Evolutionary conservation across 2,797 vertebrate species (phyloP).

Genomic region (Oophaga sylvatica): DNA sequence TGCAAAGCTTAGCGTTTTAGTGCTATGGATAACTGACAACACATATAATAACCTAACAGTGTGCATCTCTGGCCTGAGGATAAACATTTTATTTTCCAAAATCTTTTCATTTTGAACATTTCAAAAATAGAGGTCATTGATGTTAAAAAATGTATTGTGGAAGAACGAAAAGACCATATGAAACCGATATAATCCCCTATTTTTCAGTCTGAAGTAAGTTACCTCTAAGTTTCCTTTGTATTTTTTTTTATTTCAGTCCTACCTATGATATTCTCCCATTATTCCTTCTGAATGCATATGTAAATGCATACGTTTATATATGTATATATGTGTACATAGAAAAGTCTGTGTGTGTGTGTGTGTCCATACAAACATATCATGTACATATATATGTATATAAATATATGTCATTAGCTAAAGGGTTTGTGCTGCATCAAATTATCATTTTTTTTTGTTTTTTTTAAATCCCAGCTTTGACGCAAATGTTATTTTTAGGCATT

Average conservation of each 20-base stretch:
- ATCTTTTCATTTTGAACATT: neutral
- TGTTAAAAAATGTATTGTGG: neutral
- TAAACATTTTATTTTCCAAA: neutral
- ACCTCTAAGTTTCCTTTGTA: neutral
- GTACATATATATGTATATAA: constrained; percentile 66
- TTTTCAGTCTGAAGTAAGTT: constrained; percentile 2
- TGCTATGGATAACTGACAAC: too few species aligned
- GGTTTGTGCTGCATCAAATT: constrained; percentile 41
- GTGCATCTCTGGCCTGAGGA: neutral
- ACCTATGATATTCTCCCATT: constrained; percentile 54
- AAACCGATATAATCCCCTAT: constrained; percentile 20
- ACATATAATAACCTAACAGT: neutral
- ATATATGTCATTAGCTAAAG: constrained; percentile 58
- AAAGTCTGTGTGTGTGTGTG: constrained; percentile 30
- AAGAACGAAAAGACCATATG: constrained; percentile 28
- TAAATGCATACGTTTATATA: constrained; percentile 44
- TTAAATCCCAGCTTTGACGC: neutral
- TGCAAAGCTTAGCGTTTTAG: too few species aligned
- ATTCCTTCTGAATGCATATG: constrained; percentile 17
- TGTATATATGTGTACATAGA: constrained; percentile 62
- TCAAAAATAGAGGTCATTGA: too few species aligned
- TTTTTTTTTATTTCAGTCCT: constrained; percentile 52
- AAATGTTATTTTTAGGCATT: constrained; percentile 53
- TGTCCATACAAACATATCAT: constrained; percentile 60
- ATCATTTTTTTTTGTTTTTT: neutral